These are phyloP conservation scores for Hydrozoanthus tunicans DNA, from an alignment of 64 coral and sea anemone species.

Conservation along the genomic window DNA sequence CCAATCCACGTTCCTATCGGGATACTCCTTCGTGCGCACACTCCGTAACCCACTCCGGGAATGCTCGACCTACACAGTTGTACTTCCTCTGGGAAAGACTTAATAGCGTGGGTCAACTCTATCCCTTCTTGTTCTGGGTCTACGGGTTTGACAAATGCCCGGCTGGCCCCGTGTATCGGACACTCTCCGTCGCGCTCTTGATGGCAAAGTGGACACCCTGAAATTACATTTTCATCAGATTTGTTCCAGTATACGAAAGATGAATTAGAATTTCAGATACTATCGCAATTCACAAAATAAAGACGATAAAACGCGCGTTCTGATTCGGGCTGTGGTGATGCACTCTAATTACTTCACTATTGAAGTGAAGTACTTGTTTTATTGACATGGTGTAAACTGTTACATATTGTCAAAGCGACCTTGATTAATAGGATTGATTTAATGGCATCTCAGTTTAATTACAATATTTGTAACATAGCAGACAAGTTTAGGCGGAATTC, in stretches of 20 bases:
- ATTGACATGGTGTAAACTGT: no score
- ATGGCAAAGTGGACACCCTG: slow-evolving; percentile 43
- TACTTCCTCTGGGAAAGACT: slow-evolving; percentile 62
- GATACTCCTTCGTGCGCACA: slow-evolving; percentile 50
- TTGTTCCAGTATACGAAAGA: background rate
- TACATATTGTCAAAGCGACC: no score
- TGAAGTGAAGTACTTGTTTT: no score
- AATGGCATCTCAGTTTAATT: no score
- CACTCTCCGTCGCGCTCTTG: slow-evolving; percentile 48
- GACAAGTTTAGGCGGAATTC: no score
- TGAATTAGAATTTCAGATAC: background rate
- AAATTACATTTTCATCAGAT: background rate
- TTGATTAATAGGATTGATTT: no score
- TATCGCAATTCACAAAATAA: background rate
- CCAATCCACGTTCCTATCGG: slow-evolving; percentile 74
- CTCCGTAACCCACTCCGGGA: slow-evolving; percentile 48
- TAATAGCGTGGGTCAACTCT: slow-evolving; percentile 54
- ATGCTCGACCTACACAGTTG: slow-evolving; percentile 65
- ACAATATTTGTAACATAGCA: no score
- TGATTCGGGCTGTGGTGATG: no score
- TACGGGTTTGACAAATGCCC: slow-evolving; percentile 53
- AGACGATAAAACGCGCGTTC: background rate
- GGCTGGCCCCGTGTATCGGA: slow-evolving; percentile 28
- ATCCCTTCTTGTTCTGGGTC: slow-evolving; percentile 47
- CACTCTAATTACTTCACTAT: no score